Evolutionary conservation across 2,113 vertebrate genomes (phyloP).

Genomic region (Neomonachus schauinslandi): DNA sequence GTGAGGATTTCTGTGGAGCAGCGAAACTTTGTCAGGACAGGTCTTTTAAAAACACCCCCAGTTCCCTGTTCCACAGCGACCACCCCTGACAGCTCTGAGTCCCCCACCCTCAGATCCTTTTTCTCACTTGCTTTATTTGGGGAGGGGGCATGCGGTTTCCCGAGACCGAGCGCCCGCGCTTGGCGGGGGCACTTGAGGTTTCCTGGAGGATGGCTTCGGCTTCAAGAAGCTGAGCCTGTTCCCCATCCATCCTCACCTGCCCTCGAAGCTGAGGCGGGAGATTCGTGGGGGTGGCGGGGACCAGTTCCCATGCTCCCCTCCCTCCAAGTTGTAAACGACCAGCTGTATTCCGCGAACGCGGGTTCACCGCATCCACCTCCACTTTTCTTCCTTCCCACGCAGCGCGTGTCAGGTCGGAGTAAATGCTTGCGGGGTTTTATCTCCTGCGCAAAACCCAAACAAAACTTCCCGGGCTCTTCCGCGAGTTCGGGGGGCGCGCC

Average conservation of each 20-base stretch:
- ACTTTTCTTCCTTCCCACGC: conserved; percentile 5
- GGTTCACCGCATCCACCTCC: neutral
- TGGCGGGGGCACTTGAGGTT: neutral
- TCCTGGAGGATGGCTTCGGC: neutral
- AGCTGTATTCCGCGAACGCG: neutral
- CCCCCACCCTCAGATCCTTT: neutral
- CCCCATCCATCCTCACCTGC: conserved; percentile 36
- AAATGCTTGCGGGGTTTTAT: neutral
- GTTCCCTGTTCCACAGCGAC: conserved; percentile 13
- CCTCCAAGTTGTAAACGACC: neutral
- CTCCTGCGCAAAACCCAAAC: conserved; percentile 33
- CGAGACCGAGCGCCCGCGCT: neutral
- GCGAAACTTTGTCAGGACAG: conserved; percentile 66
- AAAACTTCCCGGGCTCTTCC: conserved; percentile 67
- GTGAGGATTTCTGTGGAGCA: neutral
- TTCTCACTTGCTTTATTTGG: neutral
- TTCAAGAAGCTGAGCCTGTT: neutral
- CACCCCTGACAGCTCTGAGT: neutral
- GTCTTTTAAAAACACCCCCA: neutral
- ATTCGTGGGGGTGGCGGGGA: neutral
- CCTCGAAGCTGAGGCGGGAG: neutral
- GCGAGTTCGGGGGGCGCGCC: neutral
- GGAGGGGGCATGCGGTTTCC: neutral
- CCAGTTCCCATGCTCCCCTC: neutral
- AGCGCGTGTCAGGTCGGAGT: neutral